Conservation (phyloP, 2,888 invertebrate genomes). For the Caenorhabditis wallacei region DNA sequence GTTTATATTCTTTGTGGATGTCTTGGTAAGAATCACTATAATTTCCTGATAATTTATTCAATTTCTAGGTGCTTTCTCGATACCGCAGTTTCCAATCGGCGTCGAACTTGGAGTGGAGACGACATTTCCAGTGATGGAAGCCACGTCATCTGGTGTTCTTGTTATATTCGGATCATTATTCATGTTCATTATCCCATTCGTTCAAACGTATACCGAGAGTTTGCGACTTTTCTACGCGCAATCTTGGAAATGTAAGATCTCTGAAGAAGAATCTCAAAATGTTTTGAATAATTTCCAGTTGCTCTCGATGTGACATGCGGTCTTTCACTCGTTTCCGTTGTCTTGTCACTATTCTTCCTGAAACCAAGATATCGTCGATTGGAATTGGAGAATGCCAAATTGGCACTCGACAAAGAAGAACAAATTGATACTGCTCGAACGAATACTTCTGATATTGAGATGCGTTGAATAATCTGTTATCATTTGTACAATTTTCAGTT, state of each 20-base stretch:
- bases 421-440: constrained; percentile 7
- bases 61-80: constrained; percentile 61
- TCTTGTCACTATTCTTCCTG: constrained; percentile 62
- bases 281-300: constrained; percentile 69
- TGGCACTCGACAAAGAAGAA: constrained; percentile 1
- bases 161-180: constrained; percentile 76
- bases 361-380: constrained; percentile 66
- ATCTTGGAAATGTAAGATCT: constrained; percentile 62
- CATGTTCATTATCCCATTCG: constrained; percentile 67
- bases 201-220: constrained; percentile 40
- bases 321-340: constrained; percentile 48
- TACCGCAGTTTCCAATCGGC: constrained; percentile 72
- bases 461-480: constrained; percentile 21
- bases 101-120: constrained; percentile 80
- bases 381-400: constrained; percentile 53
- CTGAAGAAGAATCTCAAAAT: constrained; percentile 53
- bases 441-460: constrained; percentile 29
- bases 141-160: constrained; percentile 80
- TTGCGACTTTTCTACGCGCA: constrained; percentile 39
- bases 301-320: constrained; percentile 70
- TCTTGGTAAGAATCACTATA: constrained; percentile 30
- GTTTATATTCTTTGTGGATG: constrained; percentile 54
- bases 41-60: neutral
- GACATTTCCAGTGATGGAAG: constrained; percentile 81
- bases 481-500: constrained; percentile 16